Percentiles rank a stretch among this genome's conserved stretches.
Conservation (phyloP, 2,113 vertebrate genomes). For the Caranx melampygus region DNA sequence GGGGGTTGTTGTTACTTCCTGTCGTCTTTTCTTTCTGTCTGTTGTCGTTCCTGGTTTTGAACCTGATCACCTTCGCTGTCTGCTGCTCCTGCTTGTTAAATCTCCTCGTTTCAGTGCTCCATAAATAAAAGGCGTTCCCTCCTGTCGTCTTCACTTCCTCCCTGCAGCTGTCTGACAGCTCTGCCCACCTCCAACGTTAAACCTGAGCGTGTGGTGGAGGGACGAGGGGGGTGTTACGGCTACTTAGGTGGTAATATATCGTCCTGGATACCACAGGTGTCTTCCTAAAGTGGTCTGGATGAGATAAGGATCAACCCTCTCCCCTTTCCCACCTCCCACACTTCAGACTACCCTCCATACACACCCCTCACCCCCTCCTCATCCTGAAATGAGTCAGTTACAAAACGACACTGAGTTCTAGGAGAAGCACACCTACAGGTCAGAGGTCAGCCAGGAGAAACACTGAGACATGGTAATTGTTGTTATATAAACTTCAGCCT, state of each 20-base stretch:
- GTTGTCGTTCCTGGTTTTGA: slow-evolving; percentile 19
- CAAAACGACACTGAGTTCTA: too few species aligned
- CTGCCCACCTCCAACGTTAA: slow-evolving; percentile 49
- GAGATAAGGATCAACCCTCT: slow-evolving; percentile 74
- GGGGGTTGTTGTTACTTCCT: slow-evolving; percentile 35
- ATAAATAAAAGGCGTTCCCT: slow-evolving; percentile 55
- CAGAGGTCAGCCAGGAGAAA: not conserved
- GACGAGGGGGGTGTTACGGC: slow-evolving; percentile 51
- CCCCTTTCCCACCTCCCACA: slow-evolving; percentile 44
- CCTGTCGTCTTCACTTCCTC: slow-evolving; percentile 58
- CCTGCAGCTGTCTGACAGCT: slow-evolving; percentile 65
- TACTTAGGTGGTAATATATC: slow-evolving; percentile 80
- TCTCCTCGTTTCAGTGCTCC: slow-evolving; percentile 25
- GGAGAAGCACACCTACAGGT: not conserved
- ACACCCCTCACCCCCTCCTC: not conserved
- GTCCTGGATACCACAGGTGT: slow-evolving; percentile 80
- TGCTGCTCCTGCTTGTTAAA: slow-evolving; percentile 25
- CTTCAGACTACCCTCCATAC: slow-evolving; percentile 10
- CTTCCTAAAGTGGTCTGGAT: slow-evolving; percentile 81
- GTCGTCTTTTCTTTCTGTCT: slow-evolving; percentile 1
- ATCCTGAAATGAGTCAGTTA: not conserved
- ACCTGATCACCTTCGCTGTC: slow-evolving; percentile 30
- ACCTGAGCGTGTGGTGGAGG: slow-evolving; percentile 30
- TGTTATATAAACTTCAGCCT: too few species aligned
- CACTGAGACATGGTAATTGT: too few species aligned